phyloP scores from a whole-genome alignment of 2,888 invertebrate species.

The Silvanus unidentatus region DNA sequence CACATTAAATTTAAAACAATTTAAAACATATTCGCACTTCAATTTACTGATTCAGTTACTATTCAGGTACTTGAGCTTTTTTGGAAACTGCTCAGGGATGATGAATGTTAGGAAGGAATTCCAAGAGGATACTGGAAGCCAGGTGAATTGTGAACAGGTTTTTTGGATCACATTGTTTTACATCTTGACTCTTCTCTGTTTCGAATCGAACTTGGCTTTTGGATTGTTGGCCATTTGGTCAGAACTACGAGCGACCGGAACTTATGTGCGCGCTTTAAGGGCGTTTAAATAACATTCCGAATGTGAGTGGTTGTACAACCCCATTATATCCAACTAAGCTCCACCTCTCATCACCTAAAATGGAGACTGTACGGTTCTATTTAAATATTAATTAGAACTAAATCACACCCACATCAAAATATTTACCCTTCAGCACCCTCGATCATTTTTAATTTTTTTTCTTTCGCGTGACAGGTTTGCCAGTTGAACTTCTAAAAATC shows the following conservation, averaged over 20 bases:
- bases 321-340: slow-evolving; percentile 29
- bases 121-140: not conserved
- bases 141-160: not conserved
- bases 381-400: slow-evolving; percentile 37
- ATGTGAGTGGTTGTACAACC: slow-evolving; percentile 33
- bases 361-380: slow-evolving; percentile 31
- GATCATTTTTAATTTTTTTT: slow-evolving; percentile 24
- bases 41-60: too few relatives aligned
- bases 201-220: slow-evolving; percentile 10
- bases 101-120: too few relatives aligned
- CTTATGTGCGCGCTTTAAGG: slow-evolving; percentile 21
- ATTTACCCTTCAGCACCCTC: slow-evolving; percentile 25
- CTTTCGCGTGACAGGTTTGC: slow-evolving; percentile 6
- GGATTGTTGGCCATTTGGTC: slow-evolving; percentile 12
- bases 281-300: slow-evolving; percentile 24
- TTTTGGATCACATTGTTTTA: not conserved
- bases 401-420: slow-evolving; percentile 34
- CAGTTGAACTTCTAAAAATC: too few relatives aligned
- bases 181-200: slow-evolving; percentile 8
- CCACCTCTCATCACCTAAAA: slow-evolving; percentile 37
- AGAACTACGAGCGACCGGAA: not conserved
- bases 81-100: too few relatives aligned
- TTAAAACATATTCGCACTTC: too few relatives aligned
- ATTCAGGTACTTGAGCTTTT: too few relatives aligned
- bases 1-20: too few relatives aligned